Percentiles rank a stretch among this genome's conserved stretches.
phyloP scores from a whole-genome alignment of 2,888 invertebrate genomes.

The Erebia aethiops region DNA sequence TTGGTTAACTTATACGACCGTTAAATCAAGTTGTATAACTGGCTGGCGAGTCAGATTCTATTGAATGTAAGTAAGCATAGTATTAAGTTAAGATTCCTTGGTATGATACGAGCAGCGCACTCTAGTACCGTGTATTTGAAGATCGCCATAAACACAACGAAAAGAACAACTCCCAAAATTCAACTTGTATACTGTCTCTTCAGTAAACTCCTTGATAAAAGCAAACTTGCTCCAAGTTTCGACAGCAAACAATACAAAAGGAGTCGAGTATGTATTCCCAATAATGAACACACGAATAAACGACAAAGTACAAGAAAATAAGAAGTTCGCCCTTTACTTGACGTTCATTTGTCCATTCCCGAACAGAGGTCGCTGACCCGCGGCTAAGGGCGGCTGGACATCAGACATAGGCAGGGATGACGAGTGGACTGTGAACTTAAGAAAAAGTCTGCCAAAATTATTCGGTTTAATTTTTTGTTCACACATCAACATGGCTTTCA shows the following conservation, averaged over 20 bases:
- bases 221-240: conserved; percentile 15
- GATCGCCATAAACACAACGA: too few species aligned
- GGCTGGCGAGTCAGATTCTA: too few species aligned
- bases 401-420: not conserved
- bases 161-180: conserved; percentile 2
- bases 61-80: too few species aligned
- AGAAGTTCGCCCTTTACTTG: conserved; percentile 14
- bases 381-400: not conserved
- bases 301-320: conserved; percentile 15
- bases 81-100: too few species aligned
- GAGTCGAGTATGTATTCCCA: conserved; percentile 12
- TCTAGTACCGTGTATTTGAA: too few species aligned
- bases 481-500: not conserved
- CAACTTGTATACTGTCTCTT: not conserved
- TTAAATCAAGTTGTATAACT: too few species aligned
- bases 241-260: conserved; percentile 7
- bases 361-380: conserved; percentile 6
- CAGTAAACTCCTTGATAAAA: conserved; percentile 11
- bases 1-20: too few species aligned
- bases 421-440: not conserved
- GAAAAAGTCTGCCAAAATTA: not conserved
- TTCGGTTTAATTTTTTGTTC: too few species aligned
- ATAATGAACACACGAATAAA: conserved; percentile 21
- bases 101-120: too few species aligned
- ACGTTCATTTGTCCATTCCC: conserved; percentile 6